phyloP scores from a whole-genome alignment of 2,888 invertebrate genomes.

The Meghimatium bilineatum region DNA sequence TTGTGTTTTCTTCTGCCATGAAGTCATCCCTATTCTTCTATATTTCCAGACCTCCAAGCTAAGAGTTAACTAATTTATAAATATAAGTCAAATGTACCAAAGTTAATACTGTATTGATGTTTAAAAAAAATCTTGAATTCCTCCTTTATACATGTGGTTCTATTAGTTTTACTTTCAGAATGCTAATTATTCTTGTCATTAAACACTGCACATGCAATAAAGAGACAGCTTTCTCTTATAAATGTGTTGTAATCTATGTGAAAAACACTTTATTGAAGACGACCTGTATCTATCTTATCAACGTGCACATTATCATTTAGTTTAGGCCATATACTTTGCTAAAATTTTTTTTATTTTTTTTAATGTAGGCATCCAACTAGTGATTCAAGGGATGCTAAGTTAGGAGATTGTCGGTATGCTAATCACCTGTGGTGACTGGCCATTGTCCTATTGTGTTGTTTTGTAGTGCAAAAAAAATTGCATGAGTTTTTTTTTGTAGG shows the following conservation, averaged over 20 bases:
- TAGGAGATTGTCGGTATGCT: constrained; percentile 44
- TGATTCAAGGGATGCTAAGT: constrained; percentile 38
- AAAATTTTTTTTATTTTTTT: constrained; percentile 20
- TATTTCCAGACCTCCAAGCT: too few relatives aligned
- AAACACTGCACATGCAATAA: background rate
- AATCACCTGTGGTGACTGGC: constrained; percentile 41
- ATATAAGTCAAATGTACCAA: too few relatives aligned
- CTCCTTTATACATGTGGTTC: background rate
- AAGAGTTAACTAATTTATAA: too few relatives aligned
- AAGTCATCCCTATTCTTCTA: too few relatives aligned
- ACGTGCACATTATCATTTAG: background rate
- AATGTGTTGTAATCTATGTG: background rate
- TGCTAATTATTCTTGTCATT: background rate
- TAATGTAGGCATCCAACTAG: constrained; percentile 45
- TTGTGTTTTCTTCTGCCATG: too few relatives aligned
- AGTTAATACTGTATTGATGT: too few relatives aligned
- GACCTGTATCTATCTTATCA: background rate
- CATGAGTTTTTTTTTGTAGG: constrained; percentile 4
- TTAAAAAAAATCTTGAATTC: too few relatives aligned
- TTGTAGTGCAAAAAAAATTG: constrained; percentile 30
- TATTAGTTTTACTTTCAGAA: background rate
- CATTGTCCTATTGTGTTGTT: constrained; percentile 23
- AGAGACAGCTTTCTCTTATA: background rate
- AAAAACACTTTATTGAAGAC: background rate
- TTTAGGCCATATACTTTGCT: background rate